These are phyloP conservation scores for Phylloscopus whistleri DNA, from an alignment of 2,113 vertebrate species.

Conservation along the genomic window DNA sequence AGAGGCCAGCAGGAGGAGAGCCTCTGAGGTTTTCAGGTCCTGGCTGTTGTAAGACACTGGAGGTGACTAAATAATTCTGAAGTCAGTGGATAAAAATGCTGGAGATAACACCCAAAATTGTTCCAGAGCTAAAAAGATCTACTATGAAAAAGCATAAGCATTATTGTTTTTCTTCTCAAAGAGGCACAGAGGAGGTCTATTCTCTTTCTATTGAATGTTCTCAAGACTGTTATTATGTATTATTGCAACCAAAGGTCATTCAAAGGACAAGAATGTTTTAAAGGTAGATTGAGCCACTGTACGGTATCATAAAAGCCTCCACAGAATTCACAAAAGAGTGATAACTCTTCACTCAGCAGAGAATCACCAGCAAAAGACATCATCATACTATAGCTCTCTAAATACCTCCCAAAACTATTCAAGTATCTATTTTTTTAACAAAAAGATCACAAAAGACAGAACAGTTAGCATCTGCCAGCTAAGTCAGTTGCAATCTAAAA, in stretches of 20 bases:
- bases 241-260: neutral
- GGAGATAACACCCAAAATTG: neutral
- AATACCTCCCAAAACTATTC: neutral
- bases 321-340: neutral
- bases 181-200: neutral
- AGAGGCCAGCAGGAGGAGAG: neutral
- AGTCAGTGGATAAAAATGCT: neutral
- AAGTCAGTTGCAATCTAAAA: neutral
- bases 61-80: neutral
- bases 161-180: neutral
- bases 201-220: neutral
- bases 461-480: neutral
- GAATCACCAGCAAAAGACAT: neutral
- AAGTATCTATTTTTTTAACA: neutral
- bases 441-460: neutral
- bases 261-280: neutral
- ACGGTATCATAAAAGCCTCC: neutral
- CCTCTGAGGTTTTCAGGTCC: fast-evolving
- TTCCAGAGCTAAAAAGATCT: neutral
- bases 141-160: neutral
- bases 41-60: neutral
- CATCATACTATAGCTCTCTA: neutral
- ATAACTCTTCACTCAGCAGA: neutral
- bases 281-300: neutral
- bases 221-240: neutral